phyloP scores from a whole-genome alignment of 2,113 vertebrate genomes.

The Pelusios castaneus region DNA sequence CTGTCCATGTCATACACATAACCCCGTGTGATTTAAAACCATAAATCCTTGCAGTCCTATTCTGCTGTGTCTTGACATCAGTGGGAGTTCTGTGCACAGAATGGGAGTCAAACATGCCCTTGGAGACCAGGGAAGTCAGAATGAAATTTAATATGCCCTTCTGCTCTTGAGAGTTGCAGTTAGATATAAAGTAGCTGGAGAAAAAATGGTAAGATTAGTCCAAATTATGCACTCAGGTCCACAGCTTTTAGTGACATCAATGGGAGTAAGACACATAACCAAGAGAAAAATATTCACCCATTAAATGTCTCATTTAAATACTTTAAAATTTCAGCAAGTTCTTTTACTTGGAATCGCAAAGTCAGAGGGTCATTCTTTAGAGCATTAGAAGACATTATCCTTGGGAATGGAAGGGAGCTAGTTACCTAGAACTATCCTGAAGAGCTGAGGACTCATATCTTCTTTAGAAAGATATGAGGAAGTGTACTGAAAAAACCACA shows the following conservation, averaged over 20 bases:
- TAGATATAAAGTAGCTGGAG: neutral
- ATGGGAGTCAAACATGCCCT: neutral
- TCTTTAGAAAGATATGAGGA: neutral
- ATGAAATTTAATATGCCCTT: neutral
- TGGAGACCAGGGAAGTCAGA: neutral
- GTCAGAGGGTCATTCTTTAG: neutral
- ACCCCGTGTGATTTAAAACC: neutral
- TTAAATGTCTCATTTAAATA: neutral
- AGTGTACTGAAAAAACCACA: neutral
- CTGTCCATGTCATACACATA: neutral
- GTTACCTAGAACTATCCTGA: neutral
- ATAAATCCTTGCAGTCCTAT: conserved; percentile 33
- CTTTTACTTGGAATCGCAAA: neutral
- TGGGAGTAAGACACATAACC: neutral
- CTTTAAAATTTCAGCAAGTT: neutral
- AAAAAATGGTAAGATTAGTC: neutral
- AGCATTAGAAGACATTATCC: neutral
- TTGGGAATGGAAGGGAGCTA: neutral
- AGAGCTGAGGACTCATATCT: neutral
- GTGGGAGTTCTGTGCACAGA: neutral
- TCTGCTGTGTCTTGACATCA: neutral
- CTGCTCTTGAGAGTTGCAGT: neutral
- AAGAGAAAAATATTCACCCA: neutral
- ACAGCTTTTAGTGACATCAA: neutral
- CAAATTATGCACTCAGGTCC: neutral